Evolutionary conservation across 2,113 vertebrate species (phyloP).

Genomic region (Nettapus auritus): DNA sequence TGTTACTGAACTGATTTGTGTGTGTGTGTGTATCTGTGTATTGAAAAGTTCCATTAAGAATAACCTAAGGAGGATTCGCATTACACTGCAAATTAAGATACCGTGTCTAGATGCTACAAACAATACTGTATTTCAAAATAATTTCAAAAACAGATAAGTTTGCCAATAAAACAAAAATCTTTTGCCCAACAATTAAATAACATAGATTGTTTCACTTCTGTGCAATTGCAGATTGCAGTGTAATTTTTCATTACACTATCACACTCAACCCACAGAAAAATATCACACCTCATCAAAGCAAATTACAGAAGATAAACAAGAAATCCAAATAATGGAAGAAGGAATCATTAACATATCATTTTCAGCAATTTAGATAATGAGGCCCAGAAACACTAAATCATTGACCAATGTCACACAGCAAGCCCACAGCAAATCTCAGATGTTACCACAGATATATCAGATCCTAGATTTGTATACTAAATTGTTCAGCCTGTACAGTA

Average conservation of each 20-base stretch:
- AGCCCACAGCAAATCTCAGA: background rate
- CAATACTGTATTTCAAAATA: background rate
- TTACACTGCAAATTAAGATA: background rate
- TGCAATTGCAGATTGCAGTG: background rate
- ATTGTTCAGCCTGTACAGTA: background rate
- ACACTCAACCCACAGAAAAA: background rate
- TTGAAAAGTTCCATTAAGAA: background rate
- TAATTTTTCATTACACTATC: background rate
- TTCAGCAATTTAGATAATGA: background rate
- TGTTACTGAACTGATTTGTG: no score
- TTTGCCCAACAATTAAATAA: background rate
- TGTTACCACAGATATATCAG: background rate
- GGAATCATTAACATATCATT: background rate
- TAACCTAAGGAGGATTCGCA: background rate
- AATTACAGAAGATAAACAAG: background rate
- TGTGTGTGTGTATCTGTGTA: no score
- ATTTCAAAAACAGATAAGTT: background rate
- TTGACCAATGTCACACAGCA: background rate
- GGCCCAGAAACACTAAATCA: background rate
- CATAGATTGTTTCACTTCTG: background rate
- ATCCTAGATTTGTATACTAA: background rate
- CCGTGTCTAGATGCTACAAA: background rate
- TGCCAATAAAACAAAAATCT: background rate
- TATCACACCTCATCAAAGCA: background rate
- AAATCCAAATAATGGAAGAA: background rate